These are phyloP conservation scores for Clepsis dumicolana DNA, from an alignment of 2,888 invertebrate genomes.

Conservation along the genomic window DNA sequence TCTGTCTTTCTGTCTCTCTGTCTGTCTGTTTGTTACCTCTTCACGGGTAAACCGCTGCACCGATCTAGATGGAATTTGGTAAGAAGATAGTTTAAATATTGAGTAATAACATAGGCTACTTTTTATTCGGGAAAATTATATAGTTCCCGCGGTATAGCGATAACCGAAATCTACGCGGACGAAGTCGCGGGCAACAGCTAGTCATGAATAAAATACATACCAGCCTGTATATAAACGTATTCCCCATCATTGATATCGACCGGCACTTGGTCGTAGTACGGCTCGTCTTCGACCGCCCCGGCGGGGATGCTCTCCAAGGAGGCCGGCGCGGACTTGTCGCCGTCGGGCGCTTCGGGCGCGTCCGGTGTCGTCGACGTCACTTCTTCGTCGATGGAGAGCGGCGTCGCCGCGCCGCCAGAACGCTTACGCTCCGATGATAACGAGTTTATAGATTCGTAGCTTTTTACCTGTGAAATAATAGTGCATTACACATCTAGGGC, in stretches of 20 bases:
- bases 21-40: no score
- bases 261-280: constrained; percentile 91
- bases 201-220: constrained; percentile 63
- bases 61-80: no score
- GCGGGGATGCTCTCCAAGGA: constrained; percentile 78
- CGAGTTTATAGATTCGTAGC: constrained; percentile 88
- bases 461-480: constrained; percentile 82
- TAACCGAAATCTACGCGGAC: no score
- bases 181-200: neutral
- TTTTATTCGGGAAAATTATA: no score
- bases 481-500: neutral
- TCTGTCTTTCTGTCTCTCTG: no score
- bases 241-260: constrained; percentile 89
- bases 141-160: no score
- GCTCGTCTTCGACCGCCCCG: constrained; percentile 85
- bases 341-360: constrained; percentile 62
- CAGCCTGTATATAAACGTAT: constrained; percentile 91
- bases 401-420: constrained; percentile 82
- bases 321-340: constrained; percentile 76
- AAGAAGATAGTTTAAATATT: no score
- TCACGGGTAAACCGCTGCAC: no score
- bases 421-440: constrained; percentile 87
- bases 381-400: constrained; percentile 80
- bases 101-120: no score
- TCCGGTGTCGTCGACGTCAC: constrained; percentile 76